Percentiles rank a stretch among this genome's conserved stretches.
Evolutionary conservation across 2,797 vertebrate species (phyloP).

Genomic region (Coregonus suidteri): DNA sequence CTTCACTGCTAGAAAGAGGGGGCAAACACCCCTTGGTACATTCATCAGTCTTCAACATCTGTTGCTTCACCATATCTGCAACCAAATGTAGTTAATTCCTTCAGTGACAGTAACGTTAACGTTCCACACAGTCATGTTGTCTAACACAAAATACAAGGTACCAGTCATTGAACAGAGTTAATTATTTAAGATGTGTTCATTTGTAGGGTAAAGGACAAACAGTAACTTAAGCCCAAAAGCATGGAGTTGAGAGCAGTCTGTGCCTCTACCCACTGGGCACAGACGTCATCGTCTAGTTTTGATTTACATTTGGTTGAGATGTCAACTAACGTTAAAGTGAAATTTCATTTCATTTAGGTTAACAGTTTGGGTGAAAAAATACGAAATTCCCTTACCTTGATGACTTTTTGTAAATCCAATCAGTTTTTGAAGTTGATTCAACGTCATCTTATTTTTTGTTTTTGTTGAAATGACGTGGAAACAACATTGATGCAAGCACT

Average conservation of each 20-base stretch:
- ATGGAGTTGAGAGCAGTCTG: background rate
- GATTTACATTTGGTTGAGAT: too few relatives aligned
- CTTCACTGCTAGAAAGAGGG: constrained; percentile 20
- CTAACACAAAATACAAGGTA: background rate
- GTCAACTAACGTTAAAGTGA: too few relatives aligned
- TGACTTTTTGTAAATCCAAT: too few relatives aligned
- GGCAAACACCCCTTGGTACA: background rate
- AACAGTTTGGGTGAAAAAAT: too few relatives aligned
- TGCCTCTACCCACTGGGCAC: too few relatives aligned
- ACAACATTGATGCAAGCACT: too few relatives aligned
- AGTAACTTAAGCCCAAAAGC: background rate
- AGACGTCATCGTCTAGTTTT: too few relatives aligned
- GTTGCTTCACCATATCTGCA: background rate
- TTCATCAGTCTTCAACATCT: constrained; percentile 14
- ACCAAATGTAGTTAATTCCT: background rate
- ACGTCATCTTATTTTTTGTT: too few relatives aligned
- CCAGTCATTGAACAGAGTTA: background rate
- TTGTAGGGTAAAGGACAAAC: background rate
- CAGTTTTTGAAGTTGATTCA: too few relatives aligned
- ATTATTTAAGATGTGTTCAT: background rate
- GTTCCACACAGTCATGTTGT: background rate
- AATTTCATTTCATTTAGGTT: too few relatives aligned
- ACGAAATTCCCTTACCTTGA: too few relatives aligned
- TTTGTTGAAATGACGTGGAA: too few relatives aligned
- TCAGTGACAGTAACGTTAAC: background rate